These are phyloP conservation scores for Tinea trinotella DNA, from an alignment of 2,888 invertebrate species.

Conservation along the genomic window DNA sequence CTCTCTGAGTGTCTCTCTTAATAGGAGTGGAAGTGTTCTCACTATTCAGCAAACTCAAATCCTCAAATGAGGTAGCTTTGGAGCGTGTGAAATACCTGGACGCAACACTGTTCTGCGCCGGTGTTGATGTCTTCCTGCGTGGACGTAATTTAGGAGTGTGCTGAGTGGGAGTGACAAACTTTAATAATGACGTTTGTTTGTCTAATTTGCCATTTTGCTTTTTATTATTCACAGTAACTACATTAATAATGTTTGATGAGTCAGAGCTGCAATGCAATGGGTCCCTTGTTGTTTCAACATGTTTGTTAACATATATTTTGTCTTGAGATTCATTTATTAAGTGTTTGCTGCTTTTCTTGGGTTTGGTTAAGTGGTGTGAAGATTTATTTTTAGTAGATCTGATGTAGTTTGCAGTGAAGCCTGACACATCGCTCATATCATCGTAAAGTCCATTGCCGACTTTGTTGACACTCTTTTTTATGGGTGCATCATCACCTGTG, in stretches of 20 bases:
- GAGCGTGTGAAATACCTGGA: conserved; percentile 13
- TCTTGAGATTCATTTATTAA: conserved; percentile 40
- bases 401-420: conserved; percentile 64
- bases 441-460: conserved; percentile 48
- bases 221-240: conserved; percentile 40
- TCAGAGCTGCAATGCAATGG: conserved; percentile 49
- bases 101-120: background rate
- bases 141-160: background rate
- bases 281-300: conserved; percentile 22
- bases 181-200: conserved; percentile 40
- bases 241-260: conserved; percentile 50
- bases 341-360: conserved; percentile 38
- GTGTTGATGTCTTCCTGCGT: background rate
- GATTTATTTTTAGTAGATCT: conserved; percentile 49
- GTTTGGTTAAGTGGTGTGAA: conserved; percentile 26
- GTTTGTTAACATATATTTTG: conserved; percentile 21
- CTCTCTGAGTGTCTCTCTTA: too few relatives aligned
- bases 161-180: conserved; percentile 36
- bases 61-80: background rate
- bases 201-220: conserved; percentile 15
- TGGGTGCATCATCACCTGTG: background rate
- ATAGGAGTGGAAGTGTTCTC: conserved; percentile 3
- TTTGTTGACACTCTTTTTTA: background rate
- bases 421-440: conserved; percentile 61
- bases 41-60: background rate